phyloP scores from a whole-genome alignment of 2,888 invertebrate genomes.

The Macroteleia sp. region DNA sequence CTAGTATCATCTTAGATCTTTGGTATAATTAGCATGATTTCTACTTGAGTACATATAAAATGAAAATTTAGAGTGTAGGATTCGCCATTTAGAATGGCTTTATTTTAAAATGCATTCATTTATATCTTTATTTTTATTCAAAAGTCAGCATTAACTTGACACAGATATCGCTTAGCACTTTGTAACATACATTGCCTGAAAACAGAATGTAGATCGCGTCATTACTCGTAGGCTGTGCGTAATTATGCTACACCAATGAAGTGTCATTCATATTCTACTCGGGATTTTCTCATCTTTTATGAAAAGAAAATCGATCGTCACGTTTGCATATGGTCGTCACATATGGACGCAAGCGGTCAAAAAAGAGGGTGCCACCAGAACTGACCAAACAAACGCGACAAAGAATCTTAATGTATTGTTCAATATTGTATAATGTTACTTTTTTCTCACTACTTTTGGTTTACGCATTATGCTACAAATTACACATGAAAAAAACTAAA shows the following conservation, averaged over 20 bases:
- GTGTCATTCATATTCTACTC: conserved; percentile 65
- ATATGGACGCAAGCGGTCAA: conserved; percentile 83
- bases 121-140: not conserved
- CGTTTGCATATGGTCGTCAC: conserved; percentile 79
- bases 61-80: no score
- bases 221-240: conserved; percentile 67
- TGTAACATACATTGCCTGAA: not conserved
- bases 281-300: conserved; percentile 68
- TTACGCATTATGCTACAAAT: conserved; percentile 24
- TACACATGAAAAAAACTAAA: conserved; percentile 5
- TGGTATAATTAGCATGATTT: no score
- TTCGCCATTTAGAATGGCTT: no score
- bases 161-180: not conserved
- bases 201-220: conserved; percentile 45
- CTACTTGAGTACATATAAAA: no score
- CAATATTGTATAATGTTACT: conserved; percentile 56
- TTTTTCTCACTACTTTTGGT: conserved; percentile 48
- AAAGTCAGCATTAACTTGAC: not conserved
- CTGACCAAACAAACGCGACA: conserved; percentile 76
- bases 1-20: no score
- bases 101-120: not conserved
- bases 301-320: conserved; percentile 72
- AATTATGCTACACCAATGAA: conserved; percentile 68
- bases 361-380: conserved; percentile 78
- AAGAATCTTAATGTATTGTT: conserved; percentile 60